Base-by-base conservation (phyloP, 2,113 vertebrate genomes). In the Lepisosteus oculatus region DNA sequence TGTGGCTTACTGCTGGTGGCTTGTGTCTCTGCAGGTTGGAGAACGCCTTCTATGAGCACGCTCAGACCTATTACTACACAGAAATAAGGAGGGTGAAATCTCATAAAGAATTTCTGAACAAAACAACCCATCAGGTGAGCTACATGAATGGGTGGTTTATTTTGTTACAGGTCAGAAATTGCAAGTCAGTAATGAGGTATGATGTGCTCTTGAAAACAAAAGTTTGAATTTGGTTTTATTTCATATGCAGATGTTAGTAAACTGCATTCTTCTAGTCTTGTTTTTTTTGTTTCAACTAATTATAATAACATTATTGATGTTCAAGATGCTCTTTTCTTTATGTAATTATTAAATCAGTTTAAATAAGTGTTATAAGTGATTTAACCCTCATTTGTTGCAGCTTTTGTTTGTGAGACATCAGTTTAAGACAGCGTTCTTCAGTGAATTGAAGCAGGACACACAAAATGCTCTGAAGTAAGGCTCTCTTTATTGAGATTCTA, bases 361-460 rank as follows among this genome's bases (percentile, higher is more conserved):
- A 61, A 61, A 6, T 61, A 61, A 14, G 5, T 11, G 59, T 8
- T 29, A 61, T 6, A 61, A 6, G 55, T 12, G 3, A 56, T 17
- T 43, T 72, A 9, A 43, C 5, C 11, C 9, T 15, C 15, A 3
- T 75, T 64, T 86, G 80, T 88, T 83, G 8, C 86, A 99, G 97
- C 91, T 99, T 86, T 90, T 99, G 73, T 99, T 99, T 89, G 97
- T 99, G 73, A 94, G 97, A 80, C 97, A 99, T 86, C 97, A 99
- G 87, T 99, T 99, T 85, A 99, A 99, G 87, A 98, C 96, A 11
- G 97, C 94, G 3, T 99, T 99, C 92, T 97, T 98, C 90, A 98
- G 95, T 86, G 97, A 99, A 72, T 84, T 99, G 82, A 99, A 99
- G 72, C 97, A 99, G 80, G 97, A 99, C 82, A 98, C 96, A 0